Conservation (phyloP, 2,113 vertebrate species). For the Jaculus jaculus region DNA sequence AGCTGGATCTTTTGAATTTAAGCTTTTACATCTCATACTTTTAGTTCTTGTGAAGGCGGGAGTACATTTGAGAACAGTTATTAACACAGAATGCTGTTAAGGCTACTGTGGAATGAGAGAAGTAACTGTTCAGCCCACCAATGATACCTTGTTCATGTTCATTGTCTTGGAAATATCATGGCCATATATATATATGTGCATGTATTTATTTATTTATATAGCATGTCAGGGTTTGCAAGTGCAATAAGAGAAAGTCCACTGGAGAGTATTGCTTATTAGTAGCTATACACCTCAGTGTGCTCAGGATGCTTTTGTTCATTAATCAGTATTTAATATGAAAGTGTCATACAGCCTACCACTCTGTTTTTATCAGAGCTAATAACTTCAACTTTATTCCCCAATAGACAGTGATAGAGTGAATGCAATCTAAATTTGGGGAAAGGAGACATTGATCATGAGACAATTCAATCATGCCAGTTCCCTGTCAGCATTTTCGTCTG, state of each 20-base stretch:
- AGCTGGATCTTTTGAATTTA: slow-evolving; percentile 19
- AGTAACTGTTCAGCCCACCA: slow-evolving; percentile 28
- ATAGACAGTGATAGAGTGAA: slow-evolving; percentile 67
- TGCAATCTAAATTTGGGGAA: slow-evolving; percentile 64
- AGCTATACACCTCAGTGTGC: background rate
- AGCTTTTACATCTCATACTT: slow-evolving; percentile 37
- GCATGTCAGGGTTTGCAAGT: background rate
- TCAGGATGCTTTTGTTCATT: slow-evolving; percentile 53
- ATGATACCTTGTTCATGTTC: slow-evolving; percentile 64
- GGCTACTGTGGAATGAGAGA: slow-evolving; percentile 37
- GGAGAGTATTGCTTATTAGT: background rate
- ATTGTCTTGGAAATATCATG: slow-evolving; percentile 50
- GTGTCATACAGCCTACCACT: slow-evolving; percentile 24
- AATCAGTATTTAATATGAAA: slow-evolving; percentile 71
- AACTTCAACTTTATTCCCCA: slow-evolving; percentile 55
- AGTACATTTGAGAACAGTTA: slow-evolving; percentile 40
- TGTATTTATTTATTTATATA: too few species aligned
- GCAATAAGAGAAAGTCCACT: background rate
- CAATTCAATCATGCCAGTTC: slow-evolving; percentile 58
- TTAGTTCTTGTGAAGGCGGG: background rate
- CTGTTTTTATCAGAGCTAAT: slow-evolving; percentile 52
- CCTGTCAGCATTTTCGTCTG: slow-evolving; percentile 69
- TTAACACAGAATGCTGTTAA: slow-evolving; percentile 57
- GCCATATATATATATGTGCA: too few species aligned
- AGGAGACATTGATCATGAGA: slow-evolving; percentile 71